Percentiles rank a stretch among this genome's conserved stretches.
Conservation (phyloP, 2,888 invertebrate species). For the Cephus pygmeus region DNA sequence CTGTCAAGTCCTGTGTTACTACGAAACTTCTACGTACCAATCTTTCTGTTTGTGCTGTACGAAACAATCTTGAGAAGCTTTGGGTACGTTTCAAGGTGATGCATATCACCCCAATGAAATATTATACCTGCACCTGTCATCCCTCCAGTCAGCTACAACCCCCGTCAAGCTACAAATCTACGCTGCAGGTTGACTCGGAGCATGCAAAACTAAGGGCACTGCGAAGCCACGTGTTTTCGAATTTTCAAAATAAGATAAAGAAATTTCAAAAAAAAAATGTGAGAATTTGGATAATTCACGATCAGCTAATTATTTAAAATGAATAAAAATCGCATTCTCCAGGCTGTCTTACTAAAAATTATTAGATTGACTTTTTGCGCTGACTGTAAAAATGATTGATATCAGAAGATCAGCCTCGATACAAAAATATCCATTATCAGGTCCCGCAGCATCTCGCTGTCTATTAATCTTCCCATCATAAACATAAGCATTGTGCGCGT, state of each 20-base stretch:
- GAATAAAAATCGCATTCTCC: not conserved
- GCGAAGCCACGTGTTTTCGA: not conserved
- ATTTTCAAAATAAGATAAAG: not conserved
- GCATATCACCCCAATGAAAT: conserved; percentile 11
- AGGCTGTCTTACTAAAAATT: not conserved
- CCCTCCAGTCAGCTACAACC: not conserved
- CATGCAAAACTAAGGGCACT: not conserved
- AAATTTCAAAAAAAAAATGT: not conserved
- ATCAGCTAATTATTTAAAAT: not conserved
- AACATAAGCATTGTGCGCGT: not conserved
- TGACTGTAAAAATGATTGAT: not conserved
- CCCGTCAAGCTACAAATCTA: conserved; percentile 4
- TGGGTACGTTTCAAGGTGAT: conserved; percentile 6
- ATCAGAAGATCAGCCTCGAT: not conserved
- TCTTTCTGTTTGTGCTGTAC: not conserved
- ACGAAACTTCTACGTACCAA: not conserved
- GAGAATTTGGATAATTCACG: not conserved
- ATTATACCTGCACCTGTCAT: conserved; percentile 7
- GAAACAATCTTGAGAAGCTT: conserved; percentile 9
- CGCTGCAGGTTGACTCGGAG: not conserved
- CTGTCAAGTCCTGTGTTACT: not conserved
- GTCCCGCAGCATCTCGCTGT: not conserved
- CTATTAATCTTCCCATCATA: not conserved
- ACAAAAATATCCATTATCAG: not conserved
- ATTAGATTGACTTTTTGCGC: not conserved